Evolutionary conservation across 2,113 vertebrate species (phyloP), one percentile per base, ranked within the genome.

Genomic region (Phylloscopus whistleri): DNA sequence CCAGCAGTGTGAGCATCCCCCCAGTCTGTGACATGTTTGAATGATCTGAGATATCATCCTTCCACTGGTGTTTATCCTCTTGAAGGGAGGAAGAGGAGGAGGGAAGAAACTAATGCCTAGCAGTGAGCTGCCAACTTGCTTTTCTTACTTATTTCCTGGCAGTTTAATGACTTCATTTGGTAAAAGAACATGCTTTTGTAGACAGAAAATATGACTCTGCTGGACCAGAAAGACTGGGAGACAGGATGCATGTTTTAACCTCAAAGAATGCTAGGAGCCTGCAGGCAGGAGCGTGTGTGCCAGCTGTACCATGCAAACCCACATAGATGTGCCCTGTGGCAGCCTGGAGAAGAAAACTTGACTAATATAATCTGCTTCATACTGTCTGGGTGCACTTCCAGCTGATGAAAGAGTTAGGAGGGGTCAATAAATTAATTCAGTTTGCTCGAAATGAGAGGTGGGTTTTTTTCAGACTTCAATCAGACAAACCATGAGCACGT

Each of bases 401-500:
- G 85, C n/a, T 90, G 73, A 46, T 64, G 39, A 79, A 90, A 53
- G 41, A 56, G 78, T 83, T 95, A 76, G 52, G 70, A 70, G 35
- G 74, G 83, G 56, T 90, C 62, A 94, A 46, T 87, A 84, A 85
- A 66, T 95, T 15, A 82, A 92, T 64, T 88, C 49, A 58, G 74
- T 95, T 80, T 89, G 51, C 84, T 78, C 62, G 76, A 85, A 76
- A 67, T 79, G 77, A 95, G 92, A 78, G 55, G n/a, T 52, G 16
- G 5, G 1, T 30, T 91, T 81, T 90, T 89, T 82, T 95, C 93
- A 82, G 79, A 72, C 96, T 97, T 92, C 55, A 64, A 23, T 93
- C 79, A 60, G 63, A 69, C 67, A 43, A 77, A 62, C 79, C 49
- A 9, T 73, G 79, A 87, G 68, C 81, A 72, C 59, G 6, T 85